These are phyloP conservation scores for Eupithecia subumbrata DNA, from an alignment of 2,888 invertebrate genomes.

Conservation along the genomic window DNA sequence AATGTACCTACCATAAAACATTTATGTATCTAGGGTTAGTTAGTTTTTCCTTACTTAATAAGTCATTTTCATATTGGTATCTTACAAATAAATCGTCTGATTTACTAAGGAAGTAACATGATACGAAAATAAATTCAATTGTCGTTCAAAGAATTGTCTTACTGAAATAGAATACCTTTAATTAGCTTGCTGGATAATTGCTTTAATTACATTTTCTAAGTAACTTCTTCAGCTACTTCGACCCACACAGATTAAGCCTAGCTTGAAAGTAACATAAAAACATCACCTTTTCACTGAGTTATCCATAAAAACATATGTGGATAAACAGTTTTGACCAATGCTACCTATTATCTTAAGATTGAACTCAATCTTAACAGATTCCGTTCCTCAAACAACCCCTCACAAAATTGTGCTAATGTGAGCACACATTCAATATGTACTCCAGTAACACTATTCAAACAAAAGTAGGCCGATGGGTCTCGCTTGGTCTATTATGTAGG, in stretches of 20 bases:
- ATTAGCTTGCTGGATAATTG: slow-evolving; percentile 48
- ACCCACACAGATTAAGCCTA: background rate
- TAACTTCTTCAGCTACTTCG: background rate
- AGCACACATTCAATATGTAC: slow-evolving; percentile 67
- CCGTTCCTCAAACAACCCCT: slow-evolving; percentile 72
- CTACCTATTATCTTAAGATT: slow-evolving; percentile 18
- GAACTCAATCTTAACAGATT: slow-evolving; percentile 65
- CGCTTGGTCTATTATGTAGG: slow-evolving; percentile 64
- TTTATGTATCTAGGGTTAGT: background rate
- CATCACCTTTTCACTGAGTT: background rate
- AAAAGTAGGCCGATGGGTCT: slow-evolving; percentile 75
- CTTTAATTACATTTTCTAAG: background rate
- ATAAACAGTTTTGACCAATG: background rate
- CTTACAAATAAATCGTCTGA: background rate
- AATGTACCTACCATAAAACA: background rate
- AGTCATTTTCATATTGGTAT: background rate
- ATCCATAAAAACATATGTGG: background rate
- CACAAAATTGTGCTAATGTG: slow-evolving; percentile 69
- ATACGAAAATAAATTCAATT: slow-evolving; percentile 18
- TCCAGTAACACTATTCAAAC: slow-evolving; percentile 74
- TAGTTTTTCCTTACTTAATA: background rate
- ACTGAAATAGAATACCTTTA: slow-evolving; percentile 58
- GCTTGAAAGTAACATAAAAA: background rate
- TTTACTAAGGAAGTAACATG: background rate
- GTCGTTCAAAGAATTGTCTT: slow-evolving; percentile 44